Evolutionary conservation across 2,113 vertebrate genomes (phyloP), one percentile per base, ranked within the genome.

Genomic region (Leiothrix lutea): DNA sequence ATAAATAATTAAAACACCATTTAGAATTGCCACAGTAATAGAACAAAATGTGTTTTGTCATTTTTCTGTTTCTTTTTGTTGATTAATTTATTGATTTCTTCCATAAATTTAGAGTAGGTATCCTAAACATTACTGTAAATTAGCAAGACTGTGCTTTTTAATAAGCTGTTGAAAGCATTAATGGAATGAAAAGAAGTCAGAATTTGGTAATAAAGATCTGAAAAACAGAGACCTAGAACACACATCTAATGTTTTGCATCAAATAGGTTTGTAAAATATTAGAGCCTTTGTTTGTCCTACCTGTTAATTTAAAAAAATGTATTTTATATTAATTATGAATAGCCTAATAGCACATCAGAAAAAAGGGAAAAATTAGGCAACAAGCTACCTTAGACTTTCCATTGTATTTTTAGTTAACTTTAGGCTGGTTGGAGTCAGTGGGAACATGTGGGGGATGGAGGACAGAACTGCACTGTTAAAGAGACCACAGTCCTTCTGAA

Each of bases 1-100:
- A 72, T 92, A 85, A 96, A 85, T 96, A 96, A 96, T 95, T 97
- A 61, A 95, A 94, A 70, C 53, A 66, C 74, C 70, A 86, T 80
- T 92, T 95, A 82, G 67, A 54, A 86, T 73, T 93, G 51, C 80
- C 50, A 66, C 62, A 66, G 50, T 88, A 88, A 90, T 92, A 96
- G 70, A 96, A 75, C 57, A 87, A 75, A 91, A 91, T 61, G 38
- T 15, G 24, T 95, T 94, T 81, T 82, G 54, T 72, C 21, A 65
- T 56, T 80, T 86, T 84, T 81, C 80, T 74, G 14, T 67, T 81
- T 24, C 7, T 89, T 91, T 91, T 80, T 94, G 53, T 87, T 86
- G 50, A 94, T 82, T 36, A 92, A 78, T 88, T 83, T 91, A 91
- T 82, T 92, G 84, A 88, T 95, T 91, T 77, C 74, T 90, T 77